Evolutionary conservation across 1,140 invertebrate species (phyloP).

Genomic region (Cherax quadricarinatus): DNA sequence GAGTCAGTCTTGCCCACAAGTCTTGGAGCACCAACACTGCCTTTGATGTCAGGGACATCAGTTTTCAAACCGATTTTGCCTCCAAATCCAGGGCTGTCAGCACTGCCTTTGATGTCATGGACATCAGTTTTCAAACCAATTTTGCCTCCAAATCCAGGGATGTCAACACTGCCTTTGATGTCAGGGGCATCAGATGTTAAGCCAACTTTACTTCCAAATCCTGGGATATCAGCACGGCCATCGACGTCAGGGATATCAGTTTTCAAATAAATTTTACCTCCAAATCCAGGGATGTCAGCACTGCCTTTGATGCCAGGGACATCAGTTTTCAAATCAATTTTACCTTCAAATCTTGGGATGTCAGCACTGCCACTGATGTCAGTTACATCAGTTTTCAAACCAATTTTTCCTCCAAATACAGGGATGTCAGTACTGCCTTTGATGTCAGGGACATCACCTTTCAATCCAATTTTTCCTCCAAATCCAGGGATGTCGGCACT

Average conservation of each 20-base stretch:
- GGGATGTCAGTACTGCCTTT: constrained; percentile 3
- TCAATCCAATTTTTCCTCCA: constrained; percentile 15
- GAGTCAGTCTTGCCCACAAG: not conserved
- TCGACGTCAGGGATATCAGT: not conserved
- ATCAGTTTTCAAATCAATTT: constrained; percentile 2
- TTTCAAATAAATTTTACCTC: constrained; percentile 15
- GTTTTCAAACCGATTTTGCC: not conserved
- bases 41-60: not conserved
- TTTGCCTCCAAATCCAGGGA: constrained; percentile 20
- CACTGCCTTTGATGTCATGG: not conserved
- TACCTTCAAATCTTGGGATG: constrained; percentile 16
- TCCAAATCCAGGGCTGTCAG: constrained; percentile 8
- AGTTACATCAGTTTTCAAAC: constrained; percentile 9
- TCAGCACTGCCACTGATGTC: not conserved
- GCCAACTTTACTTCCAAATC: constrained; percentile 13
- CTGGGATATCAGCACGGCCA: not conserved
- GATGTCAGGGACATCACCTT: constrained; percentile 2
- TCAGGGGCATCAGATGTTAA: not conserved
- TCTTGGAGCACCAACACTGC: not conserved
- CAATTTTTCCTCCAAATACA: constrained; percentile 9
- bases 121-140: not conserved
- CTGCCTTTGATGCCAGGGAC: not conserved
- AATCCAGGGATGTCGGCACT: constrained; percentile 12
- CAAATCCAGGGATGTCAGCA: constrained; percentile 28
- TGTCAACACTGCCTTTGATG: not conserved